phyloP scores from a whole-genome alignment of 2,797 vertebrate species.

The Pseudopleuronectes americanus region DNA sequence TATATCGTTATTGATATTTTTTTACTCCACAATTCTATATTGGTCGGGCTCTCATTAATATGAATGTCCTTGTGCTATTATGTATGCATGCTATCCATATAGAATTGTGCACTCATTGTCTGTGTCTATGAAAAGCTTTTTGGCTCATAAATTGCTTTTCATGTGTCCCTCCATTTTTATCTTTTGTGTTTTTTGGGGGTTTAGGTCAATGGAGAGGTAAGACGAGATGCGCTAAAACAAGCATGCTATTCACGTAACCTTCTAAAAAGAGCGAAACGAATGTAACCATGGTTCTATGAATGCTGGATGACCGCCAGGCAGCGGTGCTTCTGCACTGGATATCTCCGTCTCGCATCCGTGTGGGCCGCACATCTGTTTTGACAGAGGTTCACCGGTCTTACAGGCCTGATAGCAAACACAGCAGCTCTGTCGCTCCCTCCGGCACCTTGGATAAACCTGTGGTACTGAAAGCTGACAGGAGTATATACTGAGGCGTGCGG shows the following conservation, averaged over 20 bases:
- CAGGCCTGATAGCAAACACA: no score
- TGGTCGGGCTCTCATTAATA: background rate
- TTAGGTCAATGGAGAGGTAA: conserved; percentile 99
- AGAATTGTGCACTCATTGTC: conserved; percentile 6
- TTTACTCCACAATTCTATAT: no score
- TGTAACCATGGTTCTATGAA: no score
- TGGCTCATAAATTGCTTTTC: conserved; percentile 77
- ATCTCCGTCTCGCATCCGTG: no score
- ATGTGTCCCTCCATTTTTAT: conserved; percentile 90
- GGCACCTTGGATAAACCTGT: no score
- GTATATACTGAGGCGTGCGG: background rate
- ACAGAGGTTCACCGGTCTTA: no score
- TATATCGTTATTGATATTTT: no score
- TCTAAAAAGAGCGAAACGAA: background rate
- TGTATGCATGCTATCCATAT: conserved; percentile 44
- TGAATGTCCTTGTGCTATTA: conserved; percentile 21
- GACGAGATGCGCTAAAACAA: conserved; percentile 81
- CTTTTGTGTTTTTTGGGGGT: conserved; percentile 78
- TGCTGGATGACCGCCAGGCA: no score
- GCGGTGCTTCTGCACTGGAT: no score
- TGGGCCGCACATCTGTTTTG: no score
- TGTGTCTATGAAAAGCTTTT: conserved; percentile 25
- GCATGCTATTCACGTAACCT: conserved; percentile 76
- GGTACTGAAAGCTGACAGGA: no score
- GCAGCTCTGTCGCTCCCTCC: no score